Evolutionary conservation across 2,888 invertebrate genomes (phyloP).

Genomic region (Andrena camellia): DNA sequence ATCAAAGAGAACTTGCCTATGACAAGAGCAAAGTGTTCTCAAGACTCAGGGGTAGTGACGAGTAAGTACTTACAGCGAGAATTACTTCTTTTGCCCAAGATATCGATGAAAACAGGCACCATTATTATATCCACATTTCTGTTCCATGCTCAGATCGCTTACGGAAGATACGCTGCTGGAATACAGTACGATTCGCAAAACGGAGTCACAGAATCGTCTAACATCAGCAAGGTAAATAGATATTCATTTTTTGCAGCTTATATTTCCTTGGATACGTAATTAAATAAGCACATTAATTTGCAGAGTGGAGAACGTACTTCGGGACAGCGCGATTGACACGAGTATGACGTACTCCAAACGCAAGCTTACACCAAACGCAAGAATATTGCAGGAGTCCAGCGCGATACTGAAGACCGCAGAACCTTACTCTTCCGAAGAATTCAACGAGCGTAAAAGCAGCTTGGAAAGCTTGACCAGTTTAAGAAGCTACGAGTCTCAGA

Average conservation of each 20-base stretch:
- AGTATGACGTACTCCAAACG: slow-evolving; percentile 82
- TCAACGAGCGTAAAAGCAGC: slow-evolving; percentile 86
- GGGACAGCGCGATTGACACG: slow-evolving; percentile 78
- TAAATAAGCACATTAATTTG: slow-evolving; percentile 1
- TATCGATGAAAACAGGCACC: neutral
- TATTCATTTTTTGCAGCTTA: neutral
- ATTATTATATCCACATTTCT: slow-evolving; percentile 10
- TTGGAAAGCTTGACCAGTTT: slow-evolving; percentile 86
- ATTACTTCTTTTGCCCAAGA: slow-evolving; percentile 2
- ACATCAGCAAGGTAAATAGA: slow-evolving; percentile 55
- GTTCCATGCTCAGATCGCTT: slow-evolving; percentile 50
- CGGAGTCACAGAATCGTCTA: slow-evolving; percentile 72
- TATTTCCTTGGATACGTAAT: neutral
- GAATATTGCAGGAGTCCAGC: slow-evolving; percentile 83
- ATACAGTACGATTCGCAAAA: slow-evolving; percentile 61
- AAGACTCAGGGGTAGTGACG: slow-evolving; percentile 59
- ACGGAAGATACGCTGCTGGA: slow-evolving; percentile 64
- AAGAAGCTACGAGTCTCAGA: slow-evolving; percentile 85
- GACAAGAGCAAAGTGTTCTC: slow-evolving; percentile 52
- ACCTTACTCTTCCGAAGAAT: slow-evolving; percentile 75
- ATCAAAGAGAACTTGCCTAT: slow-evolving; percentile 49
- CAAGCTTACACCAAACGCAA: slow-evolving; percentile 81
- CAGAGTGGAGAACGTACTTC: slow-evolving; percentile 81
- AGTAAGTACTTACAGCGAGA: slow-evolving; percentile 53
- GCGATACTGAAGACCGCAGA: slow-evolving; percentile 79